phyloP scores from a whole-genome alignment of 2,797 vertebrate species.

The Staurois parvus region DNA sequence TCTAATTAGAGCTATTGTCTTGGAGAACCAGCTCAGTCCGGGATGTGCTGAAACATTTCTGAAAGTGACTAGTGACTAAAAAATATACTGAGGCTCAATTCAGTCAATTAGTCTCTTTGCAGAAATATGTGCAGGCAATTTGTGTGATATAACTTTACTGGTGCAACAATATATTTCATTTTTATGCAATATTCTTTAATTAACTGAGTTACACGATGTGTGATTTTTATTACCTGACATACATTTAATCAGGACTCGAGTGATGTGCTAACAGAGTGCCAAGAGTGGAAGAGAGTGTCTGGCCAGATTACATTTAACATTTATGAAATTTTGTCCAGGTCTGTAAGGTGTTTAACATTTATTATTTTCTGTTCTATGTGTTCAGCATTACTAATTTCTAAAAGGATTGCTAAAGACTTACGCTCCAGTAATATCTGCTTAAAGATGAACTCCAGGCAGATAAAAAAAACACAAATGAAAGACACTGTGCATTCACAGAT shows the following conservation, averaged over 20 bases:
- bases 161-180: constrained; percentile 47
- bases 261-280: constrained; percentile 18
- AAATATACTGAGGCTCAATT: constrained; percentile 32
- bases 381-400: background rate
- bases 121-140: constrained; percentile 41
- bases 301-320: background rate
- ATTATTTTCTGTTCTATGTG: background rate
- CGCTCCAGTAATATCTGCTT: background rate
- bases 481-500: background rate
- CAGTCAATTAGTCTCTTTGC: constrained; percentile 43
- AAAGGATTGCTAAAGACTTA: background rate
- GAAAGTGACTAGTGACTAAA: constrained; percentile 18
- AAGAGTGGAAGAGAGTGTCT: background rate
- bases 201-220: constrained; percentile 43
- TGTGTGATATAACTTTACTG: constrained; percentile 39
- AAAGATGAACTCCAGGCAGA: background rate
- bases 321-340: background rate
- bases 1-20: background rate
- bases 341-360: background rate
- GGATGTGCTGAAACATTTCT: constrained; percentile 4
- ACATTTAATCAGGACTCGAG: constrained; percentile 35
- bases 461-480: background rate
- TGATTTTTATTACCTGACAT: constrained; percentile 39
- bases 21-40: background rate
- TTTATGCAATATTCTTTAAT: constrained; percentile 46